phyloP scores from a whole-genome alignment of 2,797 vertebrate genomes.

The Pygocentrus nattereri region DNA sequence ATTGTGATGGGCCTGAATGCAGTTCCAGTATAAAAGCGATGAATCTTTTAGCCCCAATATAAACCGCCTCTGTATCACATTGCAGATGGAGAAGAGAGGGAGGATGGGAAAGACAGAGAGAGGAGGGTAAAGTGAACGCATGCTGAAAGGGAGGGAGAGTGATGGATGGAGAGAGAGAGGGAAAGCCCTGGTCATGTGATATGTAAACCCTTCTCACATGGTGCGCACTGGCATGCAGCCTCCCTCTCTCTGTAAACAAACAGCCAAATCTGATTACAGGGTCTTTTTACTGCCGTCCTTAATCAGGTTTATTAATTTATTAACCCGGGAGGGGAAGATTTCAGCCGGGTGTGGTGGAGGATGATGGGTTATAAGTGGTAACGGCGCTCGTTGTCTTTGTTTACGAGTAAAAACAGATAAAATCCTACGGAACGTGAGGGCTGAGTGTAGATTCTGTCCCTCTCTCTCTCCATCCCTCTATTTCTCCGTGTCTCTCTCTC shows the following conservation, averaged over 20 bases:
- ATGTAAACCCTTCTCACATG: slow-evolving; percentile 28
- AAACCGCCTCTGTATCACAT: too few relatives aligned
- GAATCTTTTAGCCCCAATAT: too few relatives aligned
- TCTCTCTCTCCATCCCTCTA: too few relatives aligned
- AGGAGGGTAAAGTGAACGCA: neutral
- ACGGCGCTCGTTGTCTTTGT: neutral
- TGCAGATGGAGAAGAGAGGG: too few relatives aligned
- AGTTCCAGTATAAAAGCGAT: too few relatives aligned
- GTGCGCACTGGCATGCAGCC: slow-evolving; percentile 15
- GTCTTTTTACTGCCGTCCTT: slow-evolving; percentile 16
- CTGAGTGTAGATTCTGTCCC: too few relatives aligned
- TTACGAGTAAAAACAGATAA: neutral
- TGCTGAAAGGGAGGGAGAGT: neutral
- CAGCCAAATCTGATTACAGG: slow-evolving; percentile 40
- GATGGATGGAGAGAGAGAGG: slow-evolving; percentile 13
- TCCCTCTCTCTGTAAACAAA: slow-evolving; percentile 35
- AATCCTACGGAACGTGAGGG: slow-evolving; percentile 1
- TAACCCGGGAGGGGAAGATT: neutral
- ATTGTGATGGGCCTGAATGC: too few relatives aligned
- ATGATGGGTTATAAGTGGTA: neutral
- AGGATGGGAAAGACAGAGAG: too few relatives aligned
- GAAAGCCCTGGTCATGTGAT: slow-evolving; percentile 41
- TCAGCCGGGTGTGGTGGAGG: neutral
- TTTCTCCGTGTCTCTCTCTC: too few relatives aligned
- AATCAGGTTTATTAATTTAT: neutral